Evolutionary conservation across 2,888 invertebrate species (phyloP).

Genomic region (Drosophila meridionalis): DNA sequence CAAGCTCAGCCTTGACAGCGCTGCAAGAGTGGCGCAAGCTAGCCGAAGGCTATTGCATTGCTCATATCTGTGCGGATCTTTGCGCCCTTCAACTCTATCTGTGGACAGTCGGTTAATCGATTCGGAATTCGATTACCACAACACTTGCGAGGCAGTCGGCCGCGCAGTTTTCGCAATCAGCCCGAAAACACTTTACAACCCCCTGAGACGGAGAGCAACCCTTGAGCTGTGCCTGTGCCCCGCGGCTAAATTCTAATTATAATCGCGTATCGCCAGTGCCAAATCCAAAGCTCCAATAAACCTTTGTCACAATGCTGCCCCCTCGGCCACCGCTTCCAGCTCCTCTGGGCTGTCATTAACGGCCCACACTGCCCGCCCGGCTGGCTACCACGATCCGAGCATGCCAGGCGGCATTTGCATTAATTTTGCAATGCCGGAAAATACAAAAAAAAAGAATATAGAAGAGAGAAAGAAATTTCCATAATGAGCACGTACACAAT

Average conservation of each 20-base stretch:
- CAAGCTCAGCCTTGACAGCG: neutral
- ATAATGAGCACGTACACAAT: constrained; percentile 81
- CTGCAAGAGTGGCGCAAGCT: neutral
- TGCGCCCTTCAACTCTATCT: neutral
- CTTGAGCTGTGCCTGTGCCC: constrained; percentile 49
- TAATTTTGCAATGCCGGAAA: constrained; percentile 67
- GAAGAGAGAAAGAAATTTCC: constrained; percentile 69
- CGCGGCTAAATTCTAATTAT: constrained; percentile 77
- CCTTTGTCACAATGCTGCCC: constrained; percentile 51
- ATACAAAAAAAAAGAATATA: constrained; percentile 18
- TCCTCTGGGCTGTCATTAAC: constrained; percentile 58
- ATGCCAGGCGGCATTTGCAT: constrained; percentile 65
- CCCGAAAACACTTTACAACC: constrained; percentile 62
- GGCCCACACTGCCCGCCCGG: constrained; percentile 48
- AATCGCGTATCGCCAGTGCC: constrained; percentile 72
- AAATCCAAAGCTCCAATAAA: constrained; percentile 72
- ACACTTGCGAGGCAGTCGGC: constrained; percentile 53
- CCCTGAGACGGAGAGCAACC: constrained; percentile 57
- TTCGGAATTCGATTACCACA: constrained; percentile 72
- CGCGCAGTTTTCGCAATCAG: constrained; percentile 48
- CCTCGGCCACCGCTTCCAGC: no score
- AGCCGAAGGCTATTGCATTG: neutral
- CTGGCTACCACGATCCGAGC: constrained; percentile 10
- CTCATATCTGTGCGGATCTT: neutral
- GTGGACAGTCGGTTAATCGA: constrained; percentile 65